Conservation (phyloP, 2,113 vertebrate species). For the Ceyx melanurus region DNA sequence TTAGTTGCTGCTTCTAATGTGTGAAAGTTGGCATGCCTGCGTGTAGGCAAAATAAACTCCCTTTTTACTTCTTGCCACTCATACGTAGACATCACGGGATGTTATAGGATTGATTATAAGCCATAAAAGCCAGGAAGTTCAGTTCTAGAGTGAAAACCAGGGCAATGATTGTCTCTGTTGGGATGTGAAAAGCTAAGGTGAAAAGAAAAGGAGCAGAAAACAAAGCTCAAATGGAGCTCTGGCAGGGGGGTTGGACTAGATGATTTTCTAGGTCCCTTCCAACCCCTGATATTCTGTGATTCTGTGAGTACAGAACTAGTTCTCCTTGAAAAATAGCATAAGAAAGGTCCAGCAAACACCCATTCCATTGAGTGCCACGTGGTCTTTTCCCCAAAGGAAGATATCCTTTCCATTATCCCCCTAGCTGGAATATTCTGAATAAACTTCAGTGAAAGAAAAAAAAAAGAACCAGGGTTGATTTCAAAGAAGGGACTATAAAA, state of each 20-base stretch:
- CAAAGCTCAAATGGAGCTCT: neutral
- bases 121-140: slow-evolving; percentile 47
- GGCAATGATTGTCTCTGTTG: slow-evolving; percentile 25
- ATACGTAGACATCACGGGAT: neutral
- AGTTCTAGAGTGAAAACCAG: slow-evolving; percentile 2
- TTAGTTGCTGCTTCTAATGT: slow-evolving; percentile 59
- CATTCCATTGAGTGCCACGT: neutral
- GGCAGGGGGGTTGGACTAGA: too few relatives aligned
- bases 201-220: slow-evolving; percentile 42
- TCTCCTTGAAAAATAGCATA: neutral
- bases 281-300: too few relatives aligned
- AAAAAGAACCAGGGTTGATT: neutral
- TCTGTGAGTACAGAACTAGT: neutral
- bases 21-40: slow-evolving; percentile 62
- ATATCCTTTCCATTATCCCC: neutral
- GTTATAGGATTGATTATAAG: slow-evolving; percentile 42
- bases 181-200: slow-evolving; percentile 27
- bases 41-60: slow-evolving; percentile 37
- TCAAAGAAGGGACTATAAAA: neutral
- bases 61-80: slow-evolving; percentile 22
- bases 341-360: neutral
- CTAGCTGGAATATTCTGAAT: neutral
- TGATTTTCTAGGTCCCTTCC: too few relatives aligned
- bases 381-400: neutral
- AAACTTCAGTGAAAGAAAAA: neutral